Percentiles rank a stretch among this genome's conserved stretches.
phyloP scores from a whole-genome alignment of 2,888 invertebrate species.

The Dorcus hopei region DNA sequence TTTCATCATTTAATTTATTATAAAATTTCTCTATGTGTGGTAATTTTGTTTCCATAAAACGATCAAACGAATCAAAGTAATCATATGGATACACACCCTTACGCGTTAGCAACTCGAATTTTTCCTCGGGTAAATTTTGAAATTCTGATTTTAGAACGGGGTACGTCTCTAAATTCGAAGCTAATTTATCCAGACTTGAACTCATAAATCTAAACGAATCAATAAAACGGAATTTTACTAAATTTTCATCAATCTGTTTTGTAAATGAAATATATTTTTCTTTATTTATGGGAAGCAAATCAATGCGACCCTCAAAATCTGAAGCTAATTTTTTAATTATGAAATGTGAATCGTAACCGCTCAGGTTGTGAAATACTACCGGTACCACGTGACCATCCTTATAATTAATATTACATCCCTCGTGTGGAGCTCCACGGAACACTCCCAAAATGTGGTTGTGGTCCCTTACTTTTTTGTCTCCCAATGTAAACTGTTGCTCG shows the following conservation, averaged over 20 bases:
- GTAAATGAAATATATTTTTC: slow-evolving; percentile 29
- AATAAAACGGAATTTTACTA: too few relatives aligned
- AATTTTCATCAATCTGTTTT: slow-evolving; percentile 21
- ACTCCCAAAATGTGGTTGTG: slow-evolving; percentile 19
- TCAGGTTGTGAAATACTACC: slow-evolving; percentile 23
- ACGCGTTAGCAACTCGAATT: slow-evolving; percentile 9
- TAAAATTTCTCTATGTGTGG: slow-evolving; percentile 27
- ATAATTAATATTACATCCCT: slow-evolving; percentile 20
- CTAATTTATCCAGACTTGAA: too few relatives aligned
- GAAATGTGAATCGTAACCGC: slow-evolving; percentile 23
- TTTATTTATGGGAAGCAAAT: slow-evolving; percentile 21
- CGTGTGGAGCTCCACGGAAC: slow-evolving; percentile 20
- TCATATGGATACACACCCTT: slow-evolving; percentile 32
- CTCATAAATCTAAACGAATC: too few relatives aligned
- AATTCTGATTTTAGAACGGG: not conserved
- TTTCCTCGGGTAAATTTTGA: not conserved
- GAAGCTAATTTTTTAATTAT: slow-evolving; percentile 15
- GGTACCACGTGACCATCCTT: slow-evolving; percentile 13
- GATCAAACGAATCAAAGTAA: slow-evolving; percentile 9
- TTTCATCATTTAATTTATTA: slow-evolving; percentile 21
- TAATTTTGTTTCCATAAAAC: slow-evolving; percentile 21
- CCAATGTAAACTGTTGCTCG: not conserved
- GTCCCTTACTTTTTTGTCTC: slow-evolving; percentile 13
- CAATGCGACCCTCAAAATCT: slow-evolving; percentile 7
- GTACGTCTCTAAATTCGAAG: too few relatives aligned